Percentiles rank a stretch among this genome's conserved stretches.
phyloP scores from a whole-genome alignment of 2,888 invertebrate species.

The Timema cristinae region DNA sequence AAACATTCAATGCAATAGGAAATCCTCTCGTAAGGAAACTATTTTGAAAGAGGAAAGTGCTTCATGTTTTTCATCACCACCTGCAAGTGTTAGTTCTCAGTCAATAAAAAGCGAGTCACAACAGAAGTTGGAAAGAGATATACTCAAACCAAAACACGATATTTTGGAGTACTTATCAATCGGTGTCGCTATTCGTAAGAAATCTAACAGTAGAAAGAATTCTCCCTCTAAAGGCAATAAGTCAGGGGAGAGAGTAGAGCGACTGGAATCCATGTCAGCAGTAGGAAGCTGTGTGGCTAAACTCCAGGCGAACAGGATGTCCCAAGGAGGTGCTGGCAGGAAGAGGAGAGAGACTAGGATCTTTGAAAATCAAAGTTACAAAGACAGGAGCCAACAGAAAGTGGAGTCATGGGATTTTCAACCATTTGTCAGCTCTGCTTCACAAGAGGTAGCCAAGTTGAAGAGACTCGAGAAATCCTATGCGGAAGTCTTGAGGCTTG shows the following conservation, averaged over 20 bases:
- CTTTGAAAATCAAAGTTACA: slow-evolving; percentile 3
- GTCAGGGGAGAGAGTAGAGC: slow-evolving; percentile 35
- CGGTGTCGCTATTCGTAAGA: slow-evolving; percentile 62
- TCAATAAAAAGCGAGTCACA: too few species aligned
- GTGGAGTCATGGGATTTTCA: slow-evolving; percentile 29
- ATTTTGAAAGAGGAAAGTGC: too few species aligned
- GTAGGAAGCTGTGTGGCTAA: slow-evolving; percentile 32
- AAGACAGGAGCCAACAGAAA: slow-evolving; percentile 3
- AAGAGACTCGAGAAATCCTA: slow-evolving; percentile 78
- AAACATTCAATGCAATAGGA: too few species aligned
- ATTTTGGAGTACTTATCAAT: slow-evolving; percentile 71
- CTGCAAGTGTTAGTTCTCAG: too few species aligned
- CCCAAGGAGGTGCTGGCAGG: slow-evolving; percentile 61
- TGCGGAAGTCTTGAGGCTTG: slow-evolving; percentile 65
- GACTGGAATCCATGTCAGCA: slow-evolving; percentile 58
- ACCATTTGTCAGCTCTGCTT: slow-evolving; percentile 61
- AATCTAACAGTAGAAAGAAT: slow-evolving; percentile 60
- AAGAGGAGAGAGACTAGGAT: slow-evolving; percentile 23
- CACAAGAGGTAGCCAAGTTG: slow-evolving; percentile 76
- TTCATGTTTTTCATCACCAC: too few species aligned
- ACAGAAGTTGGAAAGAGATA: background rate
- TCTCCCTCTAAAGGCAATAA: slow-evolving; percentile 47
- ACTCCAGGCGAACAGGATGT: slow-evolving; percentile 36
- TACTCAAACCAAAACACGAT: slow-evolving; percentile 55
- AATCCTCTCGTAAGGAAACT: too few species aligned